Conservation (phyloP, 1,140 invertebrate genomes). For the Drosophila auraria region DNA sequence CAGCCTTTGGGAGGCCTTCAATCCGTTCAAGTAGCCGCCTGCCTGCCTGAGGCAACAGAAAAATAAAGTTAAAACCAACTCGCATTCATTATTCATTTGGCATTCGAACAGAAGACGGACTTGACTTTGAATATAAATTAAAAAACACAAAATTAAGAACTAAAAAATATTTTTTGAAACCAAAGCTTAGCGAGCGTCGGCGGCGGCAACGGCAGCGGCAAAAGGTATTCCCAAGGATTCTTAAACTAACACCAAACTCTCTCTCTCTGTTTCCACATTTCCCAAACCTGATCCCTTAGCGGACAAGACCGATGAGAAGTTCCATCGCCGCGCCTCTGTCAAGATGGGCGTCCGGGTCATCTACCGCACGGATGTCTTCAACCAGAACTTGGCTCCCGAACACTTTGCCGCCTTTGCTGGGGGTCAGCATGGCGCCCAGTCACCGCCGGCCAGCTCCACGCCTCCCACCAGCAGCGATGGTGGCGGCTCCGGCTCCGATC, state of each 20-base stretch:
- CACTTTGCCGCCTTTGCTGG: constrained; percentile 72
- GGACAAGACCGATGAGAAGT: constrained; percentile 82
- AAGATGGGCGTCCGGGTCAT: constrained; percentile 83
- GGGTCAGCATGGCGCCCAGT: constrained; percentile 48
- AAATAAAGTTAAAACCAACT: constrained; percentile 13
- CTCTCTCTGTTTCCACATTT: neutral
- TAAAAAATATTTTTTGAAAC: constrained; percentile 28
- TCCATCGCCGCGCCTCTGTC: constrained; percentile 79
- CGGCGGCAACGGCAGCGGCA: constrained; percentile 57
- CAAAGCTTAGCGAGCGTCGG: constrained; percentile 41
- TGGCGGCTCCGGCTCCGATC: neutral
- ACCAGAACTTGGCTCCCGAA: constrained; percentile 56
- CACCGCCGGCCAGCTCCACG: constrained; percentile 66
- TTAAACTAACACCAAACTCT: neutral
- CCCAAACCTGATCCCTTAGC: constrained; percentile 37
- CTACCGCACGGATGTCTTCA: constrained; percentile 79
- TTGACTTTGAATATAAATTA: constrained; percentile 3
- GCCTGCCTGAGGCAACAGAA: constrained; percentile 45
- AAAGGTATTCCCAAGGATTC: neutral
- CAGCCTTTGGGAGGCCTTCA: neutral
- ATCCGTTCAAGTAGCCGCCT: constrained; percentile 58
- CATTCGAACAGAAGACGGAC: constrained; percentile 48
- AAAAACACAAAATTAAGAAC: constrained; percentile 13
- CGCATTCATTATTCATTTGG: constrained; percentile 56
- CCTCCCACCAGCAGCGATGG: constrained; percentile 40